Conservation (phyloP, 2,888 invertebrate genomes). For the Dryobotodes eremita region DNA sequence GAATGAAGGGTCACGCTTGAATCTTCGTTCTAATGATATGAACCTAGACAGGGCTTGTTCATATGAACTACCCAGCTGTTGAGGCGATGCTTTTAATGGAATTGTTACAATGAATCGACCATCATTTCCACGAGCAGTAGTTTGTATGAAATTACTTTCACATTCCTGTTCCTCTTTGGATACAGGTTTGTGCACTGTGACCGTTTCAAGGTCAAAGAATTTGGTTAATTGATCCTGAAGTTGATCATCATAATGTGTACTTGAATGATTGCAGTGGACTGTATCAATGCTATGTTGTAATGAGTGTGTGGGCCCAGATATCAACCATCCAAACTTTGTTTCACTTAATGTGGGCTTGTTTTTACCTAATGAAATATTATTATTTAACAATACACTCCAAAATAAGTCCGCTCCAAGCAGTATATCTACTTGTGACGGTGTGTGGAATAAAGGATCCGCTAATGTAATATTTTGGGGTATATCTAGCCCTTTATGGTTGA, state of each 20-base stretch:
- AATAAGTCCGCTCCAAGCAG: no score
- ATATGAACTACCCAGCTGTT: constrained; percentile 8
- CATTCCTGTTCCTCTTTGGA: no score
- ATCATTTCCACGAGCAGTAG: constrained; percentile 4
- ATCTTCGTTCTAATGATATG: constrained; percentile 15
- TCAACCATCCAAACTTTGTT: no score
- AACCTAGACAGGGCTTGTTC: constrained; percentile 24
- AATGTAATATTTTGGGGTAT: no score
- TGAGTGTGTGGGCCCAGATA: no score
- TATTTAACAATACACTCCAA: no score
- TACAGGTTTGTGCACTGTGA: constrained; percentile 12
- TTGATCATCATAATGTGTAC: constrained; percentile 12
- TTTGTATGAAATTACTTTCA: constrained; percentile 13
- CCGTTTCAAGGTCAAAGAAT: constrained; percentile 21
- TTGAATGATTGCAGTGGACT: constrained; percentile 18
- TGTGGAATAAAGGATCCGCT: no score
- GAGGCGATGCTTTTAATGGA: constrained; percentile 21
- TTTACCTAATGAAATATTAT: no score
- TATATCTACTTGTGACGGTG: no score
- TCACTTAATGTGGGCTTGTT: no score
- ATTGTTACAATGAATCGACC: constrained; percentile 25
- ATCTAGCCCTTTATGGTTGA: background rate
- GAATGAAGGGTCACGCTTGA: no score
- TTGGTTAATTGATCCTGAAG: constrained; percentile 15
- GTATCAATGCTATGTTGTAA: constrained; percentile 10